A percentile compares a stretch with the other conserved stretches of the same genome.
These are phyloP conservation scores for Anas flavirostris DNA, from an alignment of 2,797 vertebrate species.

Conservation along the genomic window DNA sequence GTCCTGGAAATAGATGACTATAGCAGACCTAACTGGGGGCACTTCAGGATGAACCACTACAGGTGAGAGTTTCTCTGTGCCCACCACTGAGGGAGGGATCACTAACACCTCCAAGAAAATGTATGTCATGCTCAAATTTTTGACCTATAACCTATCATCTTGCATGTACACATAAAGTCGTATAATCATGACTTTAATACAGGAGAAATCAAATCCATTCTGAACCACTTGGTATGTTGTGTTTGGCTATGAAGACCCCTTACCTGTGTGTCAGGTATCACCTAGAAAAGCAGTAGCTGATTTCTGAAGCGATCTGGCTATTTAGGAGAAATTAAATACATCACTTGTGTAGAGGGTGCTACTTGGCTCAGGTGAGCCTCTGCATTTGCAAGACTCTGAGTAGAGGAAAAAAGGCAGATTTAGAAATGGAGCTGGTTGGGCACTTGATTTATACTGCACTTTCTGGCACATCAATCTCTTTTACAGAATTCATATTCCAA, in stretches of 20 bases:
- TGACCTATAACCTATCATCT: neutral
- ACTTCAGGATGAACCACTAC: neutral
- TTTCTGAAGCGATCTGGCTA: neutral
- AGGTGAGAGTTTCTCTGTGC: neutral
- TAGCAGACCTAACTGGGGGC: neutral
- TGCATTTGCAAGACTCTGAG: neutral
- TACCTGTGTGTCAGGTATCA: neutral
- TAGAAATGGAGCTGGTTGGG: neutral
- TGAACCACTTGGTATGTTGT: neutral
- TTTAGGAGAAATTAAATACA: neutral
- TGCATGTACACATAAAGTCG: neutral
- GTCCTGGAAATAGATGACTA: neutral
- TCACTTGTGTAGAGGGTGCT: neutral
- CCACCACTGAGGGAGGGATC: neutral
- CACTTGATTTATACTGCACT: neutral
- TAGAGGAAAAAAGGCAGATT: neutral
- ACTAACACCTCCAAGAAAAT: neutral
- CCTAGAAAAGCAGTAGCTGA: neutral
- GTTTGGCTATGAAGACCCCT: neutral
- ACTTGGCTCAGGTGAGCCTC: neutral
- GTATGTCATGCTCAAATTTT: neutral
- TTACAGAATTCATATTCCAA: neutral
- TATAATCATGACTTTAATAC: neutral
- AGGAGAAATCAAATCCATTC: neutral
- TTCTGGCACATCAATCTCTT: neutral